Base-by-base conservation (phyloP, 2,888 invertebrate genomes). In the Odontothrips loti region DNA sequence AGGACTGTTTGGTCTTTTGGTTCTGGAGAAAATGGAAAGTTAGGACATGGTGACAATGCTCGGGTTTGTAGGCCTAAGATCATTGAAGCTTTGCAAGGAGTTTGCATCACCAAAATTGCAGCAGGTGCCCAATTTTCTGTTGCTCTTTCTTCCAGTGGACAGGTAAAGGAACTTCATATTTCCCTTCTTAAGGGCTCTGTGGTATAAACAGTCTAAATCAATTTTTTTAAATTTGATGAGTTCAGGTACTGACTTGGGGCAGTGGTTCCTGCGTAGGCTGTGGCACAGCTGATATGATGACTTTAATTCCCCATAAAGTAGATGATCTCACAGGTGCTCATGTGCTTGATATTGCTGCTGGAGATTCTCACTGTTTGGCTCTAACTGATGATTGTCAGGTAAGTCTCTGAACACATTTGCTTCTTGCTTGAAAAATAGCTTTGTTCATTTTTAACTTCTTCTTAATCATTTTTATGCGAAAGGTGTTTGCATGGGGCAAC, bases 321-420 rank as follows among this genome's bases (percentile, higher is more conserved):
- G 89, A 90, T 83, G 91, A 90, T 83, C 85, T 91, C 63, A 86
- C 88, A 15, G 86, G 87, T 3, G 86, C 89, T 82, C 87, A 90
- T 82, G 87, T 91, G 47, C 88, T 91, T 8, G 91, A 92, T 85
- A 89, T 92, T 82, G 88, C 90, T 0, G 90, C 89, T 82, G 91
- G 92, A 3, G 91, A 91, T 85, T 90, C 90, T 43, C 91, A 92
- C 85, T 90, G 91, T 83, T 84, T 92, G 80, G 91, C 91, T 4
- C 87, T 92, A 23, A 90, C 90, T 0, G 89, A 91, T 83, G 89
- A 89, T 81, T 86, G 88, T 83, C 87, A 88, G 82, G 88, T 89
- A 15, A 82, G 81, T 81, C 34, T 20, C 79, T 43, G 51, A 80
- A 17, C 58, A 12, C 17, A 23, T 81, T 29, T 68, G 15, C 1